Evolutionary conservation across 2,113 vertebrate species (phyloP).

Genomic region (Aldabrachelys gigantea): DNA sequence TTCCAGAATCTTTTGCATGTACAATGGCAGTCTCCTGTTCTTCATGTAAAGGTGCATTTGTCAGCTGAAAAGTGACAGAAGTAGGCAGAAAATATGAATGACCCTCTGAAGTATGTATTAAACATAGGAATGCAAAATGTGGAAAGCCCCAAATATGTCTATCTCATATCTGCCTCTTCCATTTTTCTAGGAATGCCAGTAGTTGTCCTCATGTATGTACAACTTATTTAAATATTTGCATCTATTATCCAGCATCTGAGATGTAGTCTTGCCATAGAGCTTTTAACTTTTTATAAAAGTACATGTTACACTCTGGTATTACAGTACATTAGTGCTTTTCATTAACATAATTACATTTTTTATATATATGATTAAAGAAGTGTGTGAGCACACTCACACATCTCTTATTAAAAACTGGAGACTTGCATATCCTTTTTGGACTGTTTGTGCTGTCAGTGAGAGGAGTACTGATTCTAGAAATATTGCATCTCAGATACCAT

Average conservation of each 20-base stretch:
- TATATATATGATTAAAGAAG: no score
- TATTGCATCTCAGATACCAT: neutral
- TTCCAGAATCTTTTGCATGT: no score
- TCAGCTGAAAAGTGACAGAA: no score
- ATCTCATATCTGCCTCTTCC: neutral
- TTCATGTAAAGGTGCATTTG: no score
- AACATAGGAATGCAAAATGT: neutral
- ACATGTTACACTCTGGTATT: neutral
- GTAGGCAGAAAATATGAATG: no score
- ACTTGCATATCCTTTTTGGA: neutral
- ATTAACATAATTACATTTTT: neutral
- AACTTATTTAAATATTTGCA: neutral
- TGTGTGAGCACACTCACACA: no score
- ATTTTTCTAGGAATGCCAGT: neutral
- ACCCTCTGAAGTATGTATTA: neutral
- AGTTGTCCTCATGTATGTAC: neutral
- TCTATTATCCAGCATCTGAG: fast-evolving
- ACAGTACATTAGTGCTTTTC: neutral
- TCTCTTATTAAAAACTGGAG: neutral
- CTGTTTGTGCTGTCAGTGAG: neutral
- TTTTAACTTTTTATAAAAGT: neutral
- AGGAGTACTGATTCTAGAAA: neutral
- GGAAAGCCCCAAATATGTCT: no score
- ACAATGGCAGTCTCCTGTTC: no score
- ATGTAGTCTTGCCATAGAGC: neutral